Evolutionary conservation across 2,797 vertebrate genomes (phyloP).

Genomic region (Bryconaethiops microstoma): DNA sequence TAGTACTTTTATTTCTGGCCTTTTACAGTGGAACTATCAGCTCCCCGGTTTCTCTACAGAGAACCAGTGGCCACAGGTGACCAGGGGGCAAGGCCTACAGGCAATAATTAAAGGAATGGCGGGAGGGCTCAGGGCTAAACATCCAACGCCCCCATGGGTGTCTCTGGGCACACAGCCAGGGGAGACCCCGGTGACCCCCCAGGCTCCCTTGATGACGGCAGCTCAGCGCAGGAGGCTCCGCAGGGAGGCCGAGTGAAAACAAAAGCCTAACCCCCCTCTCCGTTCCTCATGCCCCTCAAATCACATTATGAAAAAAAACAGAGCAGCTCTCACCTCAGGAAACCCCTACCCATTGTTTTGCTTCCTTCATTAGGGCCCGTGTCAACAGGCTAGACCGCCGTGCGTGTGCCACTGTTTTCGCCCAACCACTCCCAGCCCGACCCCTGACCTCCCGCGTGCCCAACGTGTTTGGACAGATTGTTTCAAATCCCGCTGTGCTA

Average conservation of each 20-base stretch:
- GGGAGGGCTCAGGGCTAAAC: slow-evolving; percentile 28
- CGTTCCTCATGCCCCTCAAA: slow-evolving; percentile 64
- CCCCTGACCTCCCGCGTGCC: slow-evolving; percentile 59
- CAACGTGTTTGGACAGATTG: slow-evolving; percentile 81
- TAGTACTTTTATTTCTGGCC: neutral
- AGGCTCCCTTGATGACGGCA: slow-evolving; percentile 80
- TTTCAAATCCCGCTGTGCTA: slow-evolving; percentile 76
- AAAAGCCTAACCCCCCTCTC: slow-evolving; percentile 65
- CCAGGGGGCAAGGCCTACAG: slow-evolving; percentile 48
- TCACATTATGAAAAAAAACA: slow-evolving; percentile 44
- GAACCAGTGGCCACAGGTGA: slow-evolving; percentile 65
- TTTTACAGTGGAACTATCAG: neutral
- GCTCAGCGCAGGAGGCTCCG: slow-evolving; percentile 60
- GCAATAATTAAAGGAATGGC: slow-evolving; percentile 47
- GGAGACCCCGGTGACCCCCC: slow-evolving; percentile 56
- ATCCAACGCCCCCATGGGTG: slow-evolving; percentile 68
- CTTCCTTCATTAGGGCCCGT: slow-evolving; percentile 81
- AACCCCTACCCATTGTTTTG: slow-evolving; percentile 82
- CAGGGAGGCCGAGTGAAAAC: slow-evolving; percentile 74
- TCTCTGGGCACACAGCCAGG: slow-evolving; percentile 68
- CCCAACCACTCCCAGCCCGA: slow-evolving; percentile 70
- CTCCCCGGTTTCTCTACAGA: neutral
- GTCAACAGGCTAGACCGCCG: slow-evolving; percentile 74
- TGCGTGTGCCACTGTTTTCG: slow-evolving; percentile 81
- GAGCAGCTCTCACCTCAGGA: slow-evolving; percentile 68